Evolutionary conservation across 2,888 invertebrate species (phyloP), one percentile per base, ranked within the genome.

Genomic region (Epinotia nisella): DNA sequence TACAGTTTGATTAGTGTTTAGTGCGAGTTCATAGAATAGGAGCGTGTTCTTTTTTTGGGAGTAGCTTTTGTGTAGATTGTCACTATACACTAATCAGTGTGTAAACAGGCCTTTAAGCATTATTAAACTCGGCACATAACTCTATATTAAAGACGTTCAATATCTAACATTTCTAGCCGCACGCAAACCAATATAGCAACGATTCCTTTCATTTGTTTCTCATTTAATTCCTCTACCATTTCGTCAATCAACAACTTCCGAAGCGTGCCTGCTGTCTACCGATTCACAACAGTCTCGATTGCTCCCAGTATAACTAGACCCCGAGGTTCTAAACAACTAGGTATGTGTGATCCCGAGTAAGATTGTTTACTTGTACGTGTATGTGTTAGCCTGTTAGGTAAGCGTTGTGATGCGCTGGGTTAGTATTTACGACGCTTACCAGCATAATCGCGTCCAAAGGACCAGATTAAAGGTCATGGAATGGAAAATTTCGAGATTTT

Each of bases 181-280:
- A 19, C 51, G 35, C 55, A 39, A 39, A 39, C 41, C 55, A 66
- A 66, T 66, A 41, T n/a, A 66, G 35, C 41, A 55, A 65, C 65
- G 15, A 65, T 65, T 39, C 41, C 17, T 1, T 55, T 35, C 35
- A 65, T 55, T 65, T 39, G 21, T 35, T 13, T 70, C 24, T 53
- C 41, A 61, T 55, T 35, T 24, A 24, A 55, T 59, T 71, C 51
- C 49, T 41, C 45, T 45, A 21, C 62, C 60, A 67, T 55, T 67
- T 24, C 61, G 45, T 55, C 67, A 72, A 67, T 72, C 72, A 56
- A 11, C 29, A 41, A 56, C 67, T 61, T 67, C 71, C 66, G 61
- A 71, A 71, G 71, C 66, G 61, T 71, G 71, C 66, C 70, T 56
- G 24, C 39, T 59, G 59, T 3, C 10, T 59, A 59, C n/a, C 35